Evolutionary conservation across 2,888 invertebrate species (phyloP).

Genomic region (Abrostola triplasia): DNA sequence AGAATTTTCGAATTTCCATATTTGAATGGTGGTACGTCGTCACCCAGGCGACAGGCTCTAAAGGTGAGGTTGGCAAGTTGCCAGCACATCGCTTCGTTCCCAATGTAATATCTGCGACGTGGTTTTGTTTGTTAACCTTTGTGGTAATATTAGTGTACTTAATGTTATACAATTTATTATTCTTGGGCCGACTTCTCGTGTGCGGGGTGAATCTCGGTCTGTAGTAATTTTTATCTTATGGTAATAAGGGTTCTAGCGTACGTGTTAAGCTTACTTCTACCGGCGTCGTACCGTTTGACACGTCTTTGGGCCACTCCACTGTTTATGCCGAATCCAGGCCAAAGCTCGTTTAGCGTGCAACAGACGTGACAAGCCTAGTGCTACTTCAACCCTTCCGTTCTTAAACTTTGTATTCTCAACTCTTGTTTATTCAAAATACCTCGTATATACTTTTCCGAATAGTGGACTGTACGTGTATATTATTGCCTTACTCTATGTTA

Average conservation of each 20-base stretch:
- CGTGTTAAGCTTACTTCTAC: too few relatives aligned
- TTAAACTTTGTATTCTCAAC: too few relatives aligned
- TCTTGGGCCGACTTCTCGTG: not conserved
- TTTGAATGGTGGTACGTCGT: conserved; percentile 22
- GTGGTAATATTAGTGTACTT: conserved; percentile 18
- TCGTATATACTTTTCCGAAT: too few relatives aligned
- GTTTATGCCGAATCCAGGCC: too few relatives aligned
- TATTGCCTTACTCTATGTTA: too few relatives aligned
- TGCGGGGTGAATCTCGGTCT: not conserved
- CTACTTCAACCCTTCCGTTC: too few relatives aligned
- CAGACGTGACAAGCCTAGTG: too few relatives aligned
- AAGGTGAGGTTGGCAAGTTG: conserved; percentile 41
- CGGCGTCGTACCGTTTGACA: too few relatives aligned
- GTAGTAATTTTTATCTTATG: not conserved
- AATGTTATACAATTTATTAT: conserved; percentile 2
- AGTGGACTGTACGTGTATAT: too few relatives aligned
- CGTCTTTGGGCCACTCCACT: too few relatives aligned
- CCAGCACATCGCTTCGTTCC: conserved; percentile 28
- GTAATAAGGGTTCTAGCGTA: not conserved
- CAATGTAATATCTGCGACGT: conserved; percentile 33
- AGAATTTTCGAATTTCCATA: conserved; percentile 38
- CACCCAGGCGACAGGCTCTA: conserved; percentile 6
- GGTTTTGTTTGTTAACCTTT: conserved; percentile 38
- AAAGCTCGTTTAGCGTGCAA: too few relatives aligned
- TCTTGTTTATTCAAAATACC: too few relatives aligned